Evolutionary conservation across 1,140 invertebrate genomes (phyloP).

Genomic region (Laodelphax striatellus): DNA sequence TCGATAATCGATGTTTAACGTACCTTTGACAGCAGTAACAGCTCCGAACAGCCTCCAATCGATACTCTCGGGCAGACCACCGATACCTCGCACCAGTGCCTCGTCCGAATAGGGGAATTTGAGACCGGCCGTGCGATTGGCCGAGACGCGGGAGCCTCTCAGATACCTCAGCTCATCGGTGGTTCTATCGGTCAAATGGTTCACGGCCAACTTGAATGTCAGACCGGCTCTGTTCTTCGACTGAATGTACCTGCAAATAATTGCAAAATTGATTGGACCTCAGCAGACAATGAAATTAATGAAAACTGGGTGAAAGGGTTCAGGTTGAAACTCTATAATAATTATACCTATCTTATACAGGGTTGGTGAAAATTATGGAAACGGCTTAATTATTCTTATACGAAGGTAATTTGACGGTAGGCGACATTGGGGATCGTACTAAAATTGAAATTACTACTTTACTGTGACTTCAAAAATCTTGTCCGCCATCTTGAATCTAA

Average conservation of each 20-base stretch:
- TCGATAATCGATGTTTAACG: neutral
- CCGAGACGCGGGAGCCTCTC: slow-evolving; percentile 54
- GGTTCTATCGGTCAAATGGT: slow-evolving; percentile 79
- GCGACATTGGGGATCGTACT: no score
- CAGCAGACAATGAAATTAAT: no score
- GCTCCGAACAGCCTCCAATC: slow-evolving; percentile 90
- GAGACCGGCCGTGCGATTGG: slow-evolving; percentile 57
- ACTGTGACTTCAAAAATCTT: no score
- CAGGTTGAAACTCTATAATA: no score
- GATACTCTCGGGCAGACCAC: slow-evolving; percentile 48
- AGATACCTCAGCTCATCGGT: slow-evolving; percentile 68
- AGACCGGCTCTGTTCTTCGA: slow-evolving; percentile 69
- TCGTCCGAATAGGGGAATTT: slow-evolving; percentile 58
- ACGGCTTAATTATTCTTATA: no score
- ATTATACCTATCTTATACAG: no score
- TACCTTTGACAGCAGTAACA: slow-evolving; percentile 87
- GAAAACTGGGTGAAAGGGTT: no score
- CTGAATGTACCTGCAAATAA: slow-evolving; percentile 57
- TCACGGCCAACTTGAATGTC: slow-evolving; percentile 64
- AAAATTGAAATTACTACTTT: no score
- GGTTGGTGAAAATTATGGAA: no score
- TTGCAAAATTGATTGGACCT: no score
- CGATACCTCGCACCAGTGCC: slow-evolving; percentile 24
- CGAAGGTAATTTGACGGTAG: no score
- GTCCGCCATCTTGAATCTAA: no score